Conservation (phyloP, 1,140 invertebrate species). For the Microplitis mediator region DNA sequence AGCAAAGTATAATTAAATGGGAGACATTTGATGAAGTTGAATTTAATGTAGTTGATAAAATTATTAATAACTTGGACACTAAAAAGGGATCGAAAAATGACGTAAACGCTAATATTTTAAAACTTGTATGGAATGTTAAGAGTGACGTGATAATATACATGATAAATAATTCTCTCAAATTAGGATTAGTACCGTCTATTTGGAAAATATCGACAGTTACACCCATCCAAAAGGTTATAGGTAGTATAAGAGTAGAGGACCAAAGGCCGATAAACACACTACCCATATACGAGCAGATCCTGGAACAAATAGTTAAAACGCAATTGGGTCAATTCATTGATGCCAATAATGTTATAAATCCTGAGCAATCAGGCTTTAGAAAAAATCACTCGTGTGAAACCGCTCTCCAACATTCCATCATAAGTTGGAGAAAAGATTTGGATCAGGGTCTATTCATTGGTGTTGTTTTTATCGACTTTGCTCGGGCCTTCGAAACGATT, state of each 20-base stretch:
- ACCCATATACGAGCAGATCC: constrained; percentile 37
- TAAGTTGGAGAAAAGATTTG: constrained; percentile 22
- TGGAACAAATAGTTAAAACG: constrained; percentile 33
- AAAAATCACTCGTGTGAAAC: constrained; percentile 26
- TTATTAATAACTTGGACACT: background rate
- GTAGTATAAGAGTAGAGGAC: constrained; percentile 29
- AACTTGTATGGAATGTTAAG: background rate
- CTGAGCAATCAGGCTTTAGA: constrained; percentile 24
- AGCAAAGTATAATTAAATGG: background rate
- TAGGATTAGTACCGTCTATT: constrained; percentile 9
- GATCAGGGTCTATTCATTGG: background rate
- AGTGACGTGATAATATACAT: background rate
- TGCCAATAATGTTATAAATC: constrained; percentile 13
- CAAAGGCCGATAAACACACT: constrained; percentile 36
- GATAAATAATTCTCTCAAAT: constrained; percentile 24
- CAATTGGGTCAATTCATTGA: constrained; percentile 28
- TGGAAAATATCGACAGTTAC: constrained; percentile 34
- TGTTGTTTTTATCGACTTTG: constrained; percentile 28
- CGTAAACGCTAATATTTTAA: background rate
- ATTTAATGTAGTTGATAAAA: too few relatives aligned
- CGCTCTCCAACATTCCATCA: constrained; percentile 13
- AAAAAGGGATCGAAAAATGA: background rate
- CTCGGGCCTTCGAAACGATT: constrained; percentile 32
- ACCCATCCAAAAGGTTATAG: constrained; percentile 33
- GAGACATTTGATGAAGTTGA: background rate